phyloP scores from a whole-genome alignment of 2,888 invertebrate species.

The Torymus auratus region DNA sequence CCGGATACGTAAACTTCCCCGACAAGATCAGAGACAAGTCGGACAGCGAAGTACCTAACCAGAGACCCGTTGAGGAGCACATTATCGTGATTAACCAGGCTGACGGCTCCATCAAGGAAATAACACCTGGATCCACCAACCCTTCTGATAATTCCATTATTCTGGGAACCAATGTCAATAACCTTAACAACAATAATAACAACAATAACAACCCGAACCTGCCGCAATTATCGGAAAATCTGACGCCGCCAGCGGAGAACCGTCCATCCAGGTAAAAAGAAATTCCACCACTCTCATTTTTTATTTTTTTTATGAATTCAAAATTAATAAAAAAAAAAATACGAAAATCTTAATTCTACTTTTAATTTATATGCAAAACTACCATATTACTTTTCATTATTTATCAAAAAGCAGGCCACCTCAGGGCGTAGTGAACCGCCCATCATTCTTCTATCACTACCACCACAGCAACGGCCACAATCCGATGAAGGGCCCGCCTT shows the following conservation, averaged over 20 bases:
- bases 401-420: conserved; percentile 32
- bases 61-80: conserved; percentile 67
- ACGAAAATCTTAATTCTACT: background rate
- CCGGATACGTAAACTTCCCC: conserved; percentile 42
- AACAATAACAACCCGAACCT: conserved; percentile 61
- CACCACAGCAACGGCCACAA: conserved; percentile 52
- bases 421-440: conserved; percentile 60
- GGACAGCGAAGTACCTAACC: background rate
- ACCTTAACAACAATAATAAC: background rate
- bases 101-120: conserved; percentile 68
- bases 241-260: conserved; percentile 71
- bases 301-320: background rate
- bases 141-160: conserved; percentile 14
- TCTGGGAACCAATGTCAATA: background rate
- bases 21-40: conserved; percentile 32
- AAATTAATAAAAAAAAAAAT: background rate
- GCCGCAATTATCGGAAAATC: conserved; percentile 69
- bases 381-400: background rate
- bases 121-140: conserved; percentile 59
- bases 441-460: conserved; percentile 68
- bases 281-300: background rate
- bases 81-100: conserved; percentile 71
- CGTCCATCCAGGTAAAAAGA: conserved; percentile 35
- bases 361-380: conserved; percentile 19
- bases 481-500: no score